Conservation (phyloP, 1,140 invertebrate genomes). For the Popillia japonica region DNA sequence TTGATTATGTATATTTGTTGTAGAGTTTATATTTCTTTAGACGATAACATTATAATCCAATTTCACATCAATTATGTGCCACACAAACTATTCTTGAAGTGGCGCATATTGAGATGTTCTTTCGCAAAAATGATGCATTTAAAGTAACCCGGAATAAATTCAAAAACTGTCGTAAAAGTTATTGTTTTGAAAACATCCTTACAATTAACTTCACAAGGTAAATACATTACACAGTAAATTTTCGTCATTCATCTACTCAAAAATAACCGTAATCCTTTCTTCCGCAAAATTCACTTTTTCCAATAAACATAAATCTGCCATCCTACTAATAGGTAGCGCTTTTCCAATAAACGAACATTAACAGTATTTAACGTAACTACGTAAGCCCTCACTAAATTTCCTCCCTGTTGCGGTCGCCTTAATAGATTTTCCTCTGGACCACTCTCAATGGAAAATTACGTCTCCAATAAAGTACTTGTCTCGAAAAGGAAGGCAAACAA, state of each 20-base stretch:
- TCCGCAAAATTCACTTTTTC: conserved; percentile 1
- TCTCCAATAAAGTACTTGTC: not conserved
- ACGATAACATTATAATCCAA: no score
- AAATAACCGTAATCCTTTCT: not conserved
- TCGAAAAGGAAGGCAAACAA: conserved; percentile 16
- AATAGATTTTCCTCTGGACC: conserved; percentile 27
- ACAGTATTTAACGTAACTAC: conserved; percentile 30
- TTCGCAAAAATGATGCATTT: no score
- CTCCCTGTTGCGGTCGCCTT: not conserved
- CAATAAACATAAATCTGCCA: conserved; percentile 22
- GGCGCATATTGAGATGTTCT: no score
- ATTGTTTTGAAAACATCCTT: no score
- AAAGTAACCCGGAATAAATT: no score
- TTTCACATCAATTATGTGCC: no score
- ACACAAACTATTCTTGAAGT: no score
- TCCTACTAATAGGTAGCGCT: conserved; percentile 23
- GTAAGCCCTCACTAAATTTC: conserved; percentile 27
- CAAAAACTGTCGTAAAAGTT: no score
- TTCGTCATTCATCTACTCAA: not conserved
- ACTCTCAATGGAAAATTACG: conserved; percentile 8
- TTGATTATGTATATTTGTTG: no score
- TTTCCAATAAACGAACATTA: conserved; percentile 33
- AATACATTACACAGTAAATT: no score
- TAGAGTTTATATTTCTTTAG: no score
- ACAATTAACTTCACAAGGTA: no score